phyloP scores from a whole-genome alignment of 2,113 vertebrate species.

The Ploceus nigricollis region DNA sequence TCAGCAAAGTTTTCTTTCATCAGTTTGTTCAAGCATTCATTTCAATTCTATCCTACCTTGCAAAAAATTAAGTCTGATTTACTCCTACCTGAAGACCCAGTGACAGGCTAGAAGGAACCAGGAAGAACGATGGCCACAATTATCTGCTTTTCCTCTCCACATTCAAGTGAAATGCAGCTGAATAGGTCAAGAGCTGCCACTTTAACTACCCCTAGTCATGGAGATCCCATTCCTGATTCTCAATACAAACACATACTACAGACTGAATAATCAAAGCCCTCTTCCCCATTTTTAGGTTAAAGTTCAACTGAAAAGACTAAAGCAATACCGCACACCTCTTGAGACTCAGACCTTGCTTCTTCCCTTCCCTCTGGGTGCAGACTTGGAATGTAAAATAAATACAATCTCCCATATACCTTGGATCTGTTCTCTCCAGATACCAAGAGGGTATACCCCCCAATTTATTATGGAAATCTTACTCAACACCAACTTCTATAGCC shows the following conservation, averaged over 20 bases:
- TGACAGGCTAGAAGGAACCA: neutral
- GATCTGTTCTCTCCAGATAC: neutral
- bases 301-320: neutral
- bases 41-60: neutral
- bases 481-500: neutral
- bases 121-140: neutral
- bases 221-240: neutral
- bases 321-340: neutral
- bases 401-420: accelerated
- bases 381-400: neutral
- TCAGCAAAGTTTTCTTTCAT: neutral
- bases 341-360: neutral
- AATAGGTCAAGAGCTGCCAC: neutral
- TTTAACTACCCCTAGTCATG: neutral
- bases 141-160: neutral
- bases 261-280: neutral
- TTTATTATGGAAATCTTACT: neutral
- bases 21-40: neutral
- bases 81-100: neutral
- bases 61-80: neutral
- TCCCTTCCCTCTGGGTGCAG: neutral
- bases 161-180: neutral
- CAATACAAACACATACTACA: neutral
- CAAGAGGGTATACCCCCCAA: neutral
- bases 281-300: neutral